phyloP scores from a whole-genome alignment of 1,140 invertebrate genomes.

The Neelides sp. region DNA sequence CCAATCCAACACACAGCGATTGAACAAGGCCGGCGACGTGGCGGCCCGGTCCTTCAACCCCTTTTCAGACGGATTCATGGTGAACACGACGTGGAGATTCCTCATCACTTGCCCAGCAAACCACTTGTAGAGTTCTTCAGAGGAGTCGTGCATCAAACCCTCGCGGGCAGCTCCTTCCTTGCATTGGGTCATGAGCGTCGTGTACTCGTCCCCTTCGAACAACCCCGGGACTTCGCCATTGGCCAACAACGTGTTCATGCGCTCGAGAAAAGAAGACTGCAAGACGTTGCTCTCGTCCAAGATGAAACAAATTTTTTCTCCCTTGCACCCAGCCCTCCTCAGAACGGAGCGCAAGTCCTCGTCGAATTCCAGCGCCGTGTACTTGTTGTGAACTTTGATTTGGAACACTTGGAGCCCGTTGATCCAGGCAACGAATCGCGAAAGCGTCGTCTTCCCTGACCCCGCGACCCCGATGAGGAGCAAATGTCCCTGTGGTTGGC shows the following conservation, averaged over 20 bases:
- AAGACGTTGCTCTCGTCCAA: slow-evolving; percentile 98
- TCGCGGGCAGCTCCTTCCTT: slow-evolving; percentile 97
- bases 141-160: slow-evolving; percentile 95
- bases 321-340: slow-evolving; percentile 86
- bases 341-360: slow-evolving; percentile 91
- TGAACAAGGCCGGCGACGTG: slow-evolving; percentile 97
- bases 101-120: slow-evolving; percentile 98
- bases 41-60: slow-evolving; percentile 95
- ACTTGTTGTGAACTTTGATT: slow-evolving; percentile 98
- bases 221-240: slow-evolving; percentile 96
- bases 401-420: slow-evolving; percentile 97
- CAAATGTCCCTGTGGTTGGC: slow-evolving; percentile 95
- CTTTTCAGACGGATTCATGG: slow-evolving; percentile 98
- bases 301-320: slow-evolving; percentile 97
- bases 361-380: slow-evolving; percentile 96
- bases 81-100: slow-evolving; percentile 98
- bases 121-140: slow-evolving; percentile 97
- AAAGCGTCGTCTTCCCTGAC: slow-evolving; percentile 96
- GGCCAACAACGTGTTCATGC: slow-evolving; percentile 97
- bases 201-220: slow-evolving; percentile 91
- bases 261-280: slow-evolving; percentile 94
- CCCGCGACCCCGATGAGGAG: slow-evolving; percentile 94
- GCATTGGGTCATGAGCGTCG: slow-evolving; percentile 97
- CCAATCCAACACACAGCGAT: slow-evolving; percentile 99
- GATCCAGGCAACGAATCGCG: slow-evolving; percentile 99